Conservation (phyloP, 2,888 invertebrate species). For the Laspeyria flexula region DNA sequence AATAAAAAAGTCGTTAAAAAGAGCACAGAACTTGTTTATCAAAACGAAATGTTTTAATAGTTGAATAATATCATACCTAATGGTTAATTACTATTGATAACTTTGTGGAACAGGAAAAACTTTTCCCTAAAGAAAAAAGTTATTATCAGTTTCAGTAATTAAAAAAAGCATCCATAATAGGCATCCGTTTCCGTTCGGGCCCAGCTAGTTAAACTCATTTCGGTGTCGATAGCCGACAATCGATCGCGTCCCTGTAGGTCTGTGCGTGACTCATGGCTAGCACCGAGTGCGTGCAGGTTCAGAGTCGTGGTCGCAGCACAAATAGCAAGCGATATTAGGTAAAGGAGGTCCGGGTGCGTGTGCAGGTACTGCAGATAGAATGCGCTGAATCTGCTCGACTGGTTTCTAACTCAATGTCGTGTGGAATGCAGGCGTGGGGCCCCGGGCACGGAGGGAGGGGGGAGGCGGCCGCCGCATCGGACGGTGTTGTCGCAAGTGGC, state of each 20-base stretch:
- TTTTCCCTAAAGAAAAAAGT: constrained; percentile 19
- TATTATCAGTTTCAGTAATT: constrained; percentile 38
- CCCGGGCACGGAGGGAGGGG: constrained; percentile 43
- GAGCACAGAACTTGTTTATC: constrained; percentile 26
- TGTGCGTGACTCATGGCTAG: constrained; percentile 27
- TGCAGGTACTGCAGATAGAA: constrained; percentile 64
- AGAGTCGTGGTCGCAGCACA: constrained; percentile 31
- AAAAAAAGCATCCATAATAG: constrained; percentile 36
- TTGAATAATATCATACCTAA: constrained; percentile 24
- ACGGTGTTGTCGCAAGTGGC: constrained; percentile 83
- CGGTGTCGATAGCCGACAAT: constrained; percentile 28
- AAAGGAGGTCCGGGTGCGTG: constrained; percentile 48
- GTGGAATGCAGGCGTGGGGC: constrained; percentile 74
- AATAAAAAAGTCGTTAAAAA: constrained; percentile 32
- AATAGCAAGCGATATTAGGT: constrained; percentile 45
- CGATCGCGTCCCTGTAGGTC: constrained; percentile 33
- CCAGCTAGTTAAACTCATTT: constrained; percentile 29
- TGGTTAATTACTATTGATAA: constrained; percentile 34
- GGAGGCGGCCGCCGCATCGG: constrained; percentile 67
- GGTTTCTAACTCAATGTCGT: constrained; percentile 83
- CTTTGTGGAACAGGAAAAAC: constrained; percentile 18
- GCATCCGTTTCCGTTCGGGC: constrained; percentile 35
- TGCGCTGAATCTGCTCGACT: constrained; percentile 73
- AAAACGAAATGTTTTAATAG: constrained; percentile 24
- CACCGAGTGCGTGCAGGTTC: constrained; percentile 14